Percentiles rank a stretch among this genome's conserved stretches.
Evolutionary conservation across 2,113 vertebrate genomes (phyloP).

Genomic region (Ammospiza nelsoni): DNA sequence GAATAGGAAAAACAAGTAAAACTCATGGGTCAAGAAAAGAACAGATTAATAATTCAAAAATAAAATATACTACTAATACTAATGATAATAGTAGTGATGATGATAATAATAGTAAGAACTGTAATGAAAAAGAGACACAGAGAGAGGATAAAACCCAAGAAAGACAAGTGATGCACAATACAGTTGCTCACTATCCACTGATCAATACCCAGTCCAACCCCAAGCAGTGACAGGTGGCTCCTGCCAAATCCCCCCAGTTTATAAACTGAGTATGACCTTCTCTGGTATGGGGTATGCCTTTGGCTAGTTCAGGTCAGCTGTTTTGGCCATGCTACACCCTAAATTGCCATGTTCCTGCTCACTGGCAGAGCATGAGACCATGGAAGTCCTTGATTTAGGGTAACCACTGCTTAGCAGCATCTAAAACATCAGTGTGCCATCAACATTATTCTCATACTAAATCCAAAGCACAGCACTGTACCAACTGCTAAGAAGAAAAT

Average conservation of each 20-base stretch:
- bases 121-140: not conserved
- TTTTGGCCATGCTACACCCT: not conserved
- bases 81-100: not conserved
- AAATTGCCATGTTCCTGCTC: not conserved
- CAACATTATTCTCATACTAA: not conserved
- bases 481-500: not conserved
- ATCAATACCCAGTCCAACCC: not conserved
- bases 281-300: not conserved
- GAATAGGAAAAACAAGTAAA: fast-evolving
- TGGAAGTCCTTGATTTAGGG: not conserved
- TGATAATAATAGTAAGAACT: not conserved
- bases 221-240: not conserved
- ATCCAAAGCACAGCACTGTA: not conserved
- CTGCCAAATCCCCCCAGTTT: not conserved
- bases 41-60: not conserved
- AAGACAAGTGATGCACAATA: not conserved
- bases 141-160: not conserved
- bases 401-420: not conserved
- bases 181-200: not conserved
- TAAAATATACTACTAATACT: not conserved
- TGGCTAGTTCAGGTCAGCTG: not conserved
- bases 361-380: not conserved
- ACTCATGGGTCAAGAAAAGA: not conserved
- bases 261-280: not conserved
- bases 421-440: not conserved